Conservation (phyloP, 2,888 invertebrate species). For the Kryphioiulus occultus region DNA sequence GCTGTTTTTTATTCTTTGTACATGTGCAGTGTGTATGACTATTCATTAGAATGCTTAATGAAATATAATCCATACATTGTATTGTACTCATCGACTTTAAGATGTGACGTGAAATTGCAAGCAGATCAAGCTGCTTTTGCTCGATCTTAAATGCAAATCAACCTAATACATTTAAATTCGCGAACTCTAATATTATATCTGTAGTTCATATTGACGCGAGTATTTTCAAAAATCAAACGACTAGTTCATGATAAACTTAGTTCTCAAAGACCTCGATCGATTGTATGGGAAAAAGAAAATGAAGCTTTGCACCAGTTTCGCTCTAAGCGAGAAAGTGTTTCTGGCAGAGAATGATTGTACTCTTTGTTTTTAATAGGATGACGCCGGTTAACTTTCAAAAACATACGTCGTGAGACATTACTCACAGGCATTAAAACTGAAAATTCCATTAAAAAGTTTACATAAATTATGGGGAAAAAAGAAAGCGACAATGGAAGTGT, state of each 20-base stretch:
- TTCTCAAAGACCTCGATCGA: neutral
- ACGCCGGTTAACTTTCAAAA: neutral
- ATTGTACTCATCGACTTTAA: too few relatives aligned
- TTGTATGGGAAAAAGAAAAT: neutral
- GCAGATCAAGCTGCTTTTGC: too few relatives aligned
- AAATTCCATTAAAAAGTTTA: neutral
- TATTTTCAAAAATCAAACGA: too few relatives aligned
- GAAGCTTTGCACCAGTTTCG: neutral
- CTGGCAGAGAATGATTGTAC: neutral
- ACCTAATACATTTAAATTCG: too few relatives aligned
- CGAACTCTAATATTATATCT: too few relatives aligned
- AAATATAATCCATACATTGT: neutral
- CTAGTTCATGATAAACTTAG: neutral
- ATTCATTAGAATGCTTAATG: too few relatives aligned
- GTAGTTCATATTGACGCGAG: too few relatives aligned
- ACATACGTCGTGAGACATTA: neutral
- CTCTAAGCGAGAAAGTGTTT: neutral
- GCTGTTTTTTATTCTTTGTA: neutral
- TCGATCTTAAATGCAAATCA: too few relatives aligned
- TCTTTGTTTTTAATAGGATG: neutral
- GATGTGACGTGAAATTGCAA: too few relatives aligned
- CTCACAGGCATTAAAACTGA: neutral
- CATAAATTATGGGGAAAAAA: neutral
- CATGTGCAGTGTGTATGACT: too few relatives aligned
- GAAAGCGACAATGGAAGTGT: neutral